Evolutionary conservation across 2,113 vertebrate genomes (phyloP).

Genomic region (Nothobranchius furzeri): DNA sequence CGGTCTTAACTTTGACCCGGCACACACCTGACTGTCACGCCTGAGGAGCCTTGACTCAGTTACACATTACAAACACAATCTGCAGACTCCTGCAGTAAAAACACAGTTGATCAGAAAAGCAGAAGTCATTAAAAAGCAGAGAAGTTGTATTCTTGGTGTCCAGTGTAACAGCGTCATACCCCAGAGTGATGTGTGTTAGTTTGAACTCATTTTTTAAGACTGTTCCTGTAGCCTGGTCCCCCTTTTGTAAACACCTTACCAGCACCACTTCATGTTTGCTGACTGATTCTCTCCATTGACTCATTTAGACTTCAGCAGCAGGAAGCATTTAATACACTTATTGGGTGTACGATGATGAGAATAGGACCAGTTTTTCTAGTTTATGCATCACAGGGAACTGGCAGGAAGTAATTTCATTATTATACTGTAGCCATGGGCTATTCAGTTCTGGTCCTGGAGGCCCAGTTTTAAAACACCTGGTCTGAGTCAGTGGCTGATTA

Average conservation of each 20-base stretch:
- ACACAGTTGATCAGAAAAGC: slow-evolving; percentile 5
- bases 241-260: not conserved
- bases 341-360: slow-evolving; percentile 21
- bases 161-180: not conserved
- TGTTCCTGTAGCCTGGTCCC: slow-evolving; percentile 37
- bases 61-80: not conserved
- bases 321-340: slow-evolving; percentile 19
- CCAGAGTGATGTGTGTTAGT: not conserved
- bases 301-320: slow-evolving; percentile 15
- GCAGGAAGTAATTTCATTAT: slow-evolving; percentile 17
- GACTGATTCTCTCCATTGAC: slow-evolving; percentile 19
- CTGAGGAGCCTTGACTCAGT: slow-evolving; percentile 7
- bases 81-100: not conserved
- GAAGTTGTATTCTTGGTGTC: not conserved
- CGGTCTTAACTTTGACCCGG: slow-evolving; percentile 28
- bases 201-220: slow-evolving; percentile 18
- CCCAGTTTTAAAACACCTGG: too few species aligned
- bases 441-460: not conserved
- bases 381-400: not conserved
- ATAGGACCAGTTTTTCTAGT: slow-evolving; percentile 10
- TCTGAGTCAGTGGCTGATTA: too few species aligned
- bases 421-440: not conserved
- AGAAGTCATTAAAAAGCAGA: slow-evolving; percentile 18
- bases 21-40: slow-evolving; percentile 23
- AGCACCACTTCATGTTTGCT: slow-evolving; percentile 39